Conservation (phyloP, 2,797 vertebrate species). For the Ceryle rudis region DNA sequence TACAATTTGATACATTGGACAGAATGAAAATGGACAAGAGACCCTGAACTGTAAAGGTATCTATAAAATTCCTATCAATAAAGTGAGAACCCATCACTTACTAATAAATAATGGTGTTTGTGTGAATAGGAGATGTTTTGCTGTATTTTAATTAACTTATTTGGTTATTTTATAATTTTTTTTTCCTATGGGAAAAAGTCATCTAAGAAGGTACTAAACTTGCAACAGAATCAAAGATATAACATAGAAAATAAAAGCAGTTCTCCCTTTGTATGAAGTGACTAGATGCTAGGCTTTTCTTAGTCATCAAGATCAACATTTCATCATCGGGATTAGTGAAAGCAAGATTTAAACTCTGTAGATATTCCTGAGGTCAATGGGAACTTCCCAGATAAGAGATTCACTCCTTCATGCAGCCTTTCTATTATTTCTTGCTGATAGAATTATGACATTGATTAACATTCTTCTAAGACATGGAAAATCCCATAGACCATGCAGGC, state of each 20-base stretch:
- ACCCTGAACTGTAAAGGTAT: neutral
- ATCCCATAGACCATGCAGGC: neutral
- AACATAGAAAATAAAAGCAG: neutral
- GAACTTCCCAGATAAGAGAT: neutral
- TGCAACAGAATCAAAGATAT: neutral
- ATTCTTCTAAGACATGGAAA: neutral
- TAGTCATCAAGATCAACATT: accelerated
- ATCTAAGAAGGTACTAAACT: neutral
- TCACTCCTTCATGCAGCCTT: neutral
- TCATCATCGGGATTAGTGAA: neutral
- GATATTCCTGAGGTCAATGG: neutral
- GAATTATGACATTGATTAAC: neutral
- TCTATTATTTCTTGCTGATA: neutral
- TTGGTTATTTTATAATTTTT: neutral
- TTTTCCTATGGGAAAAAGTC: neutral
- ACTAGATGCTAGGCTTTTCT: neutral
- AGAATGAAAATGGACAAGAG: neutral
- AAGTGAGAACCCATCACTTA: neutral
- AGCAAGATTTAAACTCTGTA: neutral
- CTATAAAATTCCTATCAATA: neutral
- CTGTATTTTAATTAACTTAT: neutral
- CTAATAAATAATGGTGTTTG: neutral
- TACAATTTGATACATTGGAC: neutral
- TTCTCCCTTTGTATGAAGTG: neutral
- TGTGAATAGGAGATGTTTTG: neutral